Conservation (phyloP, 2,888 invertebrate species). For the Drosophila prostipennis region DNA sequence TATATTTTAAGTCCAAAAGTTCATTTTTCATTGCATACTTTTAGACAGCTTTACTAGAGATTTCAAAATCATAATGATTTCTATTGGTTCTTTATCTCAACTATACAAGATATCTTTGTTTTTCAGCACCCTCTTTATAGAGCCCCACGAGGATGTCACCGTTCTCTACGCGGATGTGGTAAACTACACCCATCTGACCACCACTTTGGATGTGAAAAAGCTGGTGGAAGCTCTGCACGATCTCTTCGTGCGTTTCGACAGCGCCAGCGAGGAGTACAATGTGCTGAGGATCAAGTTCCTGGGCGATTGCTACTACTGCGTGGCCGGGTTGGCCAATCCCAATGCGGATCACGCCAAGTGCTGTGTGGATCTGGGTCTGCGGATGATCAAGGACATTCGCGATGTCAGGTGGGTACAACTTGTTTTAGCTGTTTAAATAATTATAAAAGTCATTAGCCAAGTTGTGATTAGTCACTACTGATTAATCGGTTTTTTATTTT, state of each 20-base stretch:
- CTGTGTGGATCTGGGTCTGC: constrained; percentile 94
- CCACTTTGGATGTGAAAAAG: constrained; percentile 91
- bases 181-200: constrained; percentile 92
- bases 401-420: constrained; percentile 87
- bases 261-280: constrained; percentile 92
- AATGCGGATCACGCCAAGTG: constrained; percentile 93
- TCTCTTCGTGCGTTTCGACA: constrained; percentile 95
- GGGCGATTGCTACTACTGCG: constrained; percentile 97
- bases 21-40: too few relatives aligned
- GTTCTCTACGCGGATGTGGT: constrained; percentile 97
- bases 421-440: background rate
- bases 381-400: constrained; percentile 96
- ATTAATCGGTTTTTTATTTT: constrained; percentile 11
- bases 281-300: constrained; percentile 95
- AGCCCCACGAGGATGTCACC: constrained; percentile 94
- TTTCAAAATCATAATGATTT: background rate
- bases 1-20: too few relatives aligned
- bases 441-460: constrained; percentile 15
- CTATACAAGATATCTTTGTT: background rate
- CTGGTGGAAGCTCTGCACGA: constrained; percentile 95
- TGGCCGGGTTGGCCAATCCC: constrained; percentile 93
- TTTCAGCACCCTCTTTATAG: constrained; percentile 92
- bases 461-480: constrained; percentile 16
- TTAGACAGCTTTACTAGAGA: too few relatives aligned
- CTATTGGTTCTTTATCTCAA: too few relatives aligned